Percentiles rank a stretch among this genome's conserved stretches.
Evolutionary conservation across 2,113 vertebrate genomes (phyloP).

Genomic region (Pholis gunnellus): DNA sequence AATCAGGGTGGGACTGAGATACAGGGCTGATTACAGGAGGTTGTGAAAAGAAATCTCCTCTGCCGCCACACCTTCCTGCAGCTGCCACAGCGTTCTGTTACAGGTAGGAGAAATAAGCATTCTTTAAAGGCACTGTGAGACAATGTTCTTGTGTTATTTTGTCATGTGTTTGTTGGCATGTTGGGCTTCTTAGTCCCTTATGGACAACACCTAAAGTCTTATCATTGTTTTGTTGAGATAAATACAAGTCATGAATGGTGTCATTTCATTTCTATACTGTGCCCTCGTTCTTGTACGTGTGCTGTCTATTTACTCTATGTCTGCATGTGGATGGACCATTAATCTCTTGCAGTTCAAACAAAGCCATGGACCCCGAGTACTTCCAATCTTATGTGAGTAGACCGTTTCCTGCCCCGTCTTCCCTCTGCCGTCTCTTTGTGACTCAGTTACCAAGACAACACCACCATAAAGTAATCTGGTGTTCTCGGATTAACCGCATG

Average conservation of each 20-base stretch:
- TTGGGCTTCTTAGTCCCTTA: neutral
- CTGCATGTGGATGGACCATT: neutral
- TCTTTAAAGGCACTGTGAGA: neutral
- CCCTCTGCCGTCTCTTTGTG: neutral
- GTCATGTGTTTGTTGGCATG: neutral
- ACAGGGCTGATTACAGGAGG: neutral
- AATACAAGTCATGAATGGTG: neutral
- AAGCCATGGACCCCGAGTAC: slow-evolving; percentile 65
- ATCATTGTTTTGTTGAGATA: neutral
- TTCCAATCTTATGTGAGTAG: slow-evolving; percentile 62
- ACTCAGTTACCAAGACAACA: neutral
- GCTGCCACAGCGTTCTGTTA: slow-evolving; percentile 6
- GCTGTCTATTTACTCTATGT: neutral
- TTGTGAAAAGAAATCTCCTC: slow-evolving; percentile 7
- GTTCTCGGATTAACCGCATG: neutral
- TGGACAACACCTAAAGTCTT: too few species aligned
- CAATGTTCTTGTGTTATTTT: neutral
- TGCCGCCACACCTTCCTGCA: neutral
- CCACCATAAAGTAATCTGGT: neutral
- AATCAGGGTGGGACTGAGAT: slow-evolving; percentile 23
- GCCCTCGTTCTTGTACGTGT: neutral
- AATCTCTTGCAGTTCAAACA: slow-evolving; percentile 9
- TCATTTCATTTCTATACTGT: neutral
- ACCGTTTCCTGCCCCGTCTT: neutral
- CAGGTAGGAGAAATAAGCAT: slow-evolving; percentile 57